Evolutionary conservation across 1,140 invertebrate species (phyloP).

Genomic region (Charaxes varanes): DNA sequence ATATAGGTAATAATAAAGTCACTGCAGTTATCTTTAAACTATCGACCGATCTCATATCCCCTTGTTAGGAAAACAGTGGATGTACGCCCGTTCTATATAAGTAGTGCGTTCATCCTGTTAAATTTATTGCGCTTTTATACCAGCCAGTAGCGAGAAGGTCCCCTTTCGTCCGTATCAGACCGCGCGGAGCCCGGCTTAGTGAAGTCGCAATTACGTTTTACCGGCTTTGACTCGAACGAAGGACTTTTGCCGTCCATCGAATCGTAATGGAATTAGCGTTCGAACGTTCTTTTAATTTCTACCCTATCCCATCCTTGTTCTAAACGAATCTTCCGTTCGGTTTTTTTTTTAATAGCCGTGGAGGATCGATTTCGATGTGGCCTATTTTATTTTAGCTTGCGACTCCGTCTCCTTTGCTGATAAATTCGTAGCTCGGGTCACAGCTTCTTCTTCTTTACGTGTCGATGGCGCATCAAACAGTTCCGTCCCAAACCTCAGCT

Average conservation of each 20-base stretch:
- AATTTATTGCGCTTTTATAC: conserved; percentile 74
- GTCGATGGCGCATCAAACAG: too few species aligned
- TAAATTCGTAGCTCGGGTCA: too few species aligned
- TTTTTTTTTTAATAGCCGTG: conserved; percentile 13
- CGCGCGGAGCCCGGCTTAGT: conserved; percentile 68
- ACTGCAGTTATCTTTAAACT: too few species aligned
- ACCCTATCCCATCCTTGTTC: conserved; percentile 56
- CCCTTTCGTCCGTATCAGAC: conserved; percentile 66
- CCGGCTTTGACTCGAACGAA: conserved; percentile 65
- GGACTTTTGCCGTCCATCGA: conserved; percentile 71
- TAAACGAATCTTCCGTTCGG: conserved; percentile 47
- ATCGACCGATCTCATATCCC: conserved; percentile 27
- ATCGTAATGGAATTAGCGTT: conserved; percentile 72
- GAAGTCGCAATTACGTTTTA: conserved; percentile 72
- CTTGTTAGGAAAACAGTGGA: conserved; percentile 53
- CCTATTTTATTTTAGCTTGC: conserved; percentile 5
- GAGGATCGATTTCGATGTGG: conserved; percentile 2
- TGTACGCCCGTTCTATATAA: conserved; percentile 59
- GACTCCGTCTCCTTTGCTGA: too few species aligned
- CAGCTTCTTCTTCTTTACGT: too few species aligned
- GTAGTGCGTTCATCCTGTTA: conserved; percentile 71
- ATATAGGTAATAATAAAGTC: too few species aligned
- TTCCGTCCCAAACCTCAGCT: too few species aligned
- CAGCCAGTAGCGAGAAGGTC: conserved; percentile 65
- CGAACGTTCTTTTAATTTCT: conserved; percentile 69